Evolutionary conservation across 2,888 invertebrate genomes (phyloP).

Genomic region (Andrena hattorfiana): DNA sequence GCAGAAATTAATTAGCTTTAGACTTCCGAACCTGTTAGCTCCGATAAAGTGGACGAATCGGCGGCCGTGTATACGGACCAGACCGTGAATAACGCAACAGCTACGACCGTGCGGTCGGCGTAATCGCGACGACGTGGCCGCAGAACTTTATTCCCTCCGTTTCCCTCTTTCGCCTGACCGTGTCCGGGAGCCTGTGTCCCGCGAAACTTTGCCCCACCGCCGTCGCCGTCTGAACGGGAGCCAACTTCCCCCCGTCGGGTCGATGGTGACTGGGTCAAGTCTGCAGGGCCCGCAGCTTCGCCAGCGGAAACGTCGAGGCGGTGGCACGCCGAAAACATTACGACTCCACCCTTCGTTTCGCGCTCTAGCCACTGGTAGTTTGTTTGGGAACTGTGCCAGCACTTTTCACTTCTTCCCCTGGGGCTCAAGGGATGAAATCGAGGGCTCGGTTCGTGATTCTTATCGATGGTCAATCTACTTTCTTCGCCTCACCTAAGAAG

Average conservation of each 20-base stretch:
- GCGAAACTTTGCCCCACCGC: slow-evolving; percentile 33
- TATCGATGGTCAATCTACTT: too few relatives aligned
- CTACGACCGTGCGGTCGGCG: slow-evolving; percentile 28
- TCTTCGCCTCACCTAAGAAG: too few relatives aligned
- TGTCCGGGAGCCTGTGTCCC: slow-evolving; percentile 24
- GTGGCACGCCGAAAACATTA: slow-evolving; percentile 6
- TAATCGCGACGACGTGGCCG: slow-evolving; percentile 43
- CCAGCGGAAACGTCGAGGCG: slow-evolving; percentile 1
- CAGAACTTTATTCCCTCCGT: slow-evolving; percentile 43
- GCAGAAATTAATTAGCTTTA: slow-evolving; percentile 61
- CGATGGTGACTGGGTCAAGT: slow-evolving; percentile 57
- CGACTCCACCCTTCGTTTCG: background rate
- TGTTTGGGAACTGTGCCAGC: background rate
- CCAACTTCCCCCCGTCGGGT: slow-evolving; percentile 26
- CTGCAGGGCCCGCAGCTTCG: slow-evolving; percentile 5
- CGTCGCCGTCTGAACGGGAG: slow-evolving; percentile 21
- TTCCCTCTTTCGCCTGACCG: background rate
- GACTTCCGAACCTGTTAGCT: slow-evolving; percentile 40
- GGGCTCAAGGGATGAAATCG: background rate
- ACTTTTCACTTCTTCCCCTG: background rate
- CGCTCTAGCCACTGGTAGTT: background rate
- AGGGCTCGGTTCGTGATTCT: too few relatives aligned
- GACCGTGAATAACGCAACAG: slow-evolving; percentile 52
- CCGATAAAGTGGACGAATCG: slow-evolving; percentile 47
- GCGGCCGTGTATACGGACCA: slow-evolving; percentile 21